phyloP scores from a whole-genome alignment of 2,113 vertebrate genomes.

The Misgurnus mizolepis region DNA sequence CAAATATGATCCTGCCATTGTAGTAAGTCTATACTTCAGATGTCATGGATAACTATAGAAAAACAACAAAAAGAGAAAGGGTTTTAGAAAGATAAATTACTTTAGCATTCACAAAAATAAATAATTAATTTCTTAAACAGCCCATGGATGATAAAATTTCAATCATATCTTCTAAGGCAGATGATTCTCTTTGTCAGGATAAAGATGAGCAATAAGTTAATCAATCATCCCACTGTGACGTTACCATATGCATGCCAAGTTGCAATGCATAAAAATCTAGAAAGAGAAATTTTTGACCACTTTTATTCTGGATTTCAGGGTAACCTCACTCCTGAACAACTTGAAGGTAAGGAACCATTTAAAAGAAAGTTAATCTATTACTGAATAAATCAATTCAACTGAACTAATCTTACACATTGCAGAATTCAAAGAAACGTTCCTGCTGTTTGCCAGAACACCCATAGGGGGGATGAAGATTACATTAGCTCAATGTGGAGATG shows the following conservation, averaged over 20 bases:
- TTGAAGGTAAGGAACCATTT: constrained; percentile 69
- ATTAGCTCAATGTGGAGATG: constrained; percentile 88
- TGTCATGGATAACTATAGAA: too few relatives aligned
- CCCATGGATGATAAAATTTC: too few relatives aligned
- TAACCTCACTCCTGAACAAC: constrained; percentile 71
- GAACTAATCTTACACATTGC: constrained; percentile 35
- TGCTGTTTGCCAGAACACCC: constrained; percentile 84
- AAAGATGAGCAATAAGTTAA: too few relatives aligned
- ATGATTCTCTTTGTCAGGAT: too few relatives aligned
- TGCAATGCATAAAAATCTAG: not conserved
- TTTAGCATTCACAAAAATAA: too few relatives aligned
- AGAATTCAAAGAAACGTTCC: constrained; percentile 94
- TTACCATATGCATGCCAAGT: too few relatives aligned
- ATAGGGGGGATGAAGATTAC: constrained; percentile 88
- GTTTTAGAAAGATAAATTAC: too few relatives aligned
- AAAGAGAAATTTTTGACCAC: not conserved
- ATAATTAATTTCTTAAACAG: too few relatives aligned
- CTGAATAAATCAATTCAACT: too few relatives aligned
- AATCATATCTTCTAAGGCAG: too few relatives aligned
- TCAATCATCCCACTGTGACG: too few relatives aligned
- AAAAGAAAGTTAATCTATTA: not conserved
- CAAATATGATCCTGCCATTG: not conserved
- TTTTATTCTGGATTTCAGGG: constrained; percentile 64
- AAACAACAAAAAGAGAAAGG: too few relatives aligned
- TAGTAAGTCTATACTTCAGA: not conserved